phyloP scores from a whole-genome alignment of 2,797 vertebrate species.

The Psittacula echo region DNA sequence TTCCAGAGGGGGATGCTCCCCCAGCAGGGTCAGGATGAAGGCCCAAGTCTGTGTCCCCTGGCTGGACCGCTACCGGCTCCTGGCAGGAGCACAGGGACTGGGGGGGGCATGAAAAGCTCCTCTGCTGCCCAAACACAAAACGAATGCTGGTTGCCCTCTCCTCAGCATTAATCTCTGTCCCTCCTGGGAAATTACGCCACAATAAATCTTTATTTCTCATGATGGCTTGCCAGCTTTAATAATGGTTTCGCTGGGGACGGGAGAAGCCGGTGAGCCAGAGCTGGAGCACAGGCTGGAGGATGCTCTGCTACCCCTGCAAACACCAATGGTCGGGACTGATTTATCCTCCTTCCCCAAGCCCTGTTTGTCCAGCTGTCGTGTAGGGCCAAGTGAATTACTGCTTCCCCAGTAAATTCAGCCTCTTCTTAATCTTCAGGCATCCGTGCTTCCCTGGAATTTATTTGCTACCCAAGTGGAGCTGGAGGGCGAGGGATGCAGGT shows the following conservation, averaged over 20 bases:
- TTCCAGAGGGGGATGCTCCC: neutral
- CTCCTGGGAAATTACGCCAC: constrained; percentile 46
- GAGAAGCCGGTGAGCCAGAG: neutral
- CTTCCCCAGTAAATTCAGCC: neutral
- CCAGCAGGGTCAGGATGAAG: neutral
- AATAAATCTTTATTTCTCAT: constrained; percentile 65
- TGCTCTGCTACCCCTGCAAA: neutral
- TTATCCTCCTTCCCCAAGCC: neutral
- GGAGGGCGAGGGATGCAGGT: neutral
- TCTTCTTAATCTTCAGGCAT: neutral
- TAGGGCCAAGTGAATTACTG: neutral
- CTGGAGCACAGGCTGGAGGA: neutral
- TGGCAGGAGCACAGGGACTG: neutral
- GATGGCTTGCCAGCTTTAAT: constrained; percentile 60
- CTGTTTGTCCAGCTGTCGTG: neutral
- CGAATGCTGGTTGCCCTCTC: constrained; percentile 23
- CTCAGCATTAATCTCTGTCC: constrained; percentile 44
- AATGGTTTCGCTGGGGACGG: neutral
- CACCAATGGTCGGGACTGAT: neutral
- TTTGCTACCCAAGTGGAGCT: neutral
- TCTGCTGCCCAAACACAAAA: neutral
- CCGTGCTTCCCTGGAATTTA: neutral
- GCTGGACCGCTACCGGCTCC: neutral
- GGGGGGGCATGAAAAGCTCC: neutral
- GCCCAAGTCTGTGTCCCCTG: fast-evolving